These are phyloP conservation scores for Notolepis coatsorum DNA, from an alignment of 2,797 vertebrate genomes.

Conservation along the genomic window DNA sequence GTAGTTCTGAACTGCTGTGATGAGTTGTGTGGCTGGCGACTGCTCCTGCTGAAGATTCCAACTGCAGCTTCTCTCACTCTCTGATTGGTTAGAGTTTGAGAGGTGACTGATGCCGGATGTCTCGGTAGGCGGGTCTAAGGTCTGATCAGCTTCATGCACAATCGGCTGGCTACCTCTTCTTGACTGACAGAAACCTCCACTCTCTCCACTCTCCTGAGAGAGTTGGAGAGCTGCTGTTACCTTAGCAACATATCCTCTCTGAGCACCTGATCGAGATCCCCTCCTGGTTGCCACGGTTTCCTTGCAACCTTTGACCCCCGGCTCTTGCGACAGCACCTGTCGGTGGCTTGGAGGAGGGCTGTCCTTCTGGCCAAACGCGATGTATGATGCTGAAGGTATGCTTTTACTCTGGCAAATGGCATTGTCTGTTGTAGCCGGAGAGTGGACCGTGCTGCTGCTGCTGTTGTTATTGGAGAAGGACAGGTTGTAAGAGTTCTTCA, in stretches of 20 bases:
- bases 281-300: constrained; percentile 28
- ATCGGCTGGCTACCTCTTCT: constrained; percentile 44
- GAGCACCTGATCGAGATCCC: neutral
- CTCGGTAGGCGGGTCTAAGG: neutral
- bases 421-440: neutral
- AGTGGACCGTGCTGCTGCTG: neutral
- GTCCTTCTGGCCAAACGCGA: constrained; percentile 45
- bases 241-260: constrained; percentile 36
- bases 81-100: constrained; percentile 31
- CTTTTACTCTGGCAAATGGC: neutral
- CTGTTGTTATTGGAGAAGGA: constrained; percentile 60
- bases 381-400: constrained; percentile 20
- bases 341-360: constrained; percentile 51
- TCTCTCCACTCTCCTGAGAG: constrained; percentile 45
- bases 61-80: constrained; percentile 22
- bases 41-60: neutral
- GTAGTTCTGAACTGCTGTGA: neutral
- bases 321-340: constrained; percentile 32
- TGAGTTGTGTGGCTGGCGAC: neutral
- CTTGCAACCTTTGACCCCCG: constrained; percentile 34
- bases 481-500: constrained; percentile 84
- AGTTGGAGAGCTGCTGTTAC: constrained; percentile 37
- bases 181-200: neutral
- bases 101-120: neutral
- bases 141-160: constrained; percentile 7